Percentiles rank a stretch among this genome's conserved stretches.
Evolutionary conservation across 1,140 invertebrate species (phyloP).

Genomic region (Rhysida immarginata): DNA sequence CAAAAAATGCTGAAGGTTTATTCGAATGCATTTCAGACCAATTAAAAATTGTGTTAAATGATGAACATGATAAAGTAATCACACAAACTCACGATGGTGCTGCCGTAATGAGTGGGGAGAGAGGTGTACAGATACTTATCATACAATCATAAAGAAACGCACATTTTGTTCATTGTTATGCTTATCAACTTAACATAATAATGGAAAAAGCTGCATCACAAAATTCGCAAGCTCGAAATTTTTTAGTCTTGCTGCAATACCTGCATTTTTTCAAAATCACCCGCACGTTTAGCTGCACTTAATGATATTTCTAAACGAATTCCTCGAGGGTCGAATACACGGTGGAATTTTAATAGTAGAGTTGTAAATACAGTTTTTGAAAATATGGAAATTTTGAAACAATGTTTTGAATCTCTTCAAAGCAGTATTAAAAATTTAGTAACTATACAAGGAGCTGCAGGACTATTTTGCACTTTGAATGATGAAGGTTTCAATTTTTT

Average conservation of each 20-base stretch:
- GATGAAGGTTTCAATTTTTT: background rate
- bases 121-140: background rate
- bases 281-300: background rate
- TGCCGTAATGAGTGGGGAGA: background rate
- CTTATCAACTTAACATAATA: background rate
- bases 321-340: background rate
- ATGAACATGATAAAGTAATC: background rate
- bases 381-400: background rate
- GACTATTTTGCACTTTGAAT: background rate
- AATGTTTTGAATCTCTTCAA: background rate
- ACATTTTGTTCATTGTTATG: background rate
- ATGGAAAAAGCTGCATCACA: constrained; percentile 2
- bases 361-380: background rate
- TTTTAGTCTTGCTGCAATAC: background rate
- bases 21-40: background rate
- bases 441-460: background rate
- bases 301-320: background rate
- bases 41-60: background rate
- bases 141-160: background rate
- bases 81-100: background rate
- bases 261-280: background rate
- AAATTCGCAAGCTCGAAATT: constrained; percentile 5
- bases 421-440: background rate
- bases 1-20: background rate
- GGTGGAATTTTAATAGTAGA: background rate